Conservation (phyloP, 2,113 vertebrate species). For the Erythrocebus patas region DNA sequence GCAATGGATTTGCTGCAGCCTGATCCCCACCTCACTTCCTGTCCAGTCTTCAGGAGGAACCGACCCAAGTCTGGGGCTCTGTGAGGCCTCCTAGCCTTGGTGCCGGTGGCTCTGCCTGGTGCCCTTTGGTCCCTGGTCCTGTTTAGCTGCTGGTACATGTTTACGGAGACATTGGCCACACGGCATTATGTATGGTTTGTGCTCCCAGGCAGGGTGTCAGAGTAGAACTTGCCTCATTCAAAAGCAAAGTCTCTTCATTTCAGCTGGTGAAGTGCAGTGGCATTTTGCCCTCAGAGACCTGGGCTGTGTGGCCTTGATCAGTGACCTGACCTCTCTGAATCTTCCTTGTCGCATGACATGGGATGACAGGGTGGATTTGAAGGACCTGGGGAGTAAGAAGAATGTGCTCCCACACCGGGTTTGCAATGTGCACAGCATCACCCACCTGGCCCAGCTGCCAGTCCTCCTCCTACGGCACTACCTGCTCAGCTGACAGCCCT, state of each 20-base stretch:
- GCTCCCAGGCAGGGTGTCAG: background rate
- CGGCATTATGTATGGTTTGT: fast-evolving
- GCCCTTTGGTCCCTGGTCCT: background rate
- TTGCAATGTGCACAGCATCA: fast-evolving
- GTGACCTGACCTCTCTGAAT: background rate
- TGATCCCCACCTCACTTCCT: background rate
- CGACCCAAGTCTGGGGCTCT: too few relatives aligned
- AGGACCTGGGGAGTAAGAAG: fast-evolving
- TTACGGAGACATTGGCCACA: background rate
- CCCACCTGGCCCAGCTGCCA: background rate
- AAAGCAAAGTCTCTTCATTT: too few relatives aligned
- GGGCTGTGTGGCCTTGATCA: background rate
- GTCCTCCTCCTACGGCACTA: too few relatives aligned
- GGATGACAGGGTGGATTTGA: background rate
- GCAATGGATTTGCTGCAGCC: too few relatives aligned
- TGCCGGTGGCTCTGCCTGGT: background rate
- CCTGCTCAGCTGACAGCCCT: background rate
- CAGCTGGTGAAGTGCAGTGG: background rate
- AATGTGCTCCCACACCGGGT: fast-evolving
- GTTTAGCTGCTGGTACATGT: fast-evolving
- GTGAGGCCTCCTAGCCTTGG: background rate
- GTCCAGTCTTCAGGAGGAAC: background rate
- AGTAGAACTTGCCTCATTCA: too few relatives aligned
- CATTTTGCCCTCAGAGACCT: fast-evolving
- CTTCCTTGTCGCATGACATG: fast-evolving